Evolutionary conservation across 2,888 invertebrate genomes (phyloP).

Genomic region (Apodemia mormo): DNA sequence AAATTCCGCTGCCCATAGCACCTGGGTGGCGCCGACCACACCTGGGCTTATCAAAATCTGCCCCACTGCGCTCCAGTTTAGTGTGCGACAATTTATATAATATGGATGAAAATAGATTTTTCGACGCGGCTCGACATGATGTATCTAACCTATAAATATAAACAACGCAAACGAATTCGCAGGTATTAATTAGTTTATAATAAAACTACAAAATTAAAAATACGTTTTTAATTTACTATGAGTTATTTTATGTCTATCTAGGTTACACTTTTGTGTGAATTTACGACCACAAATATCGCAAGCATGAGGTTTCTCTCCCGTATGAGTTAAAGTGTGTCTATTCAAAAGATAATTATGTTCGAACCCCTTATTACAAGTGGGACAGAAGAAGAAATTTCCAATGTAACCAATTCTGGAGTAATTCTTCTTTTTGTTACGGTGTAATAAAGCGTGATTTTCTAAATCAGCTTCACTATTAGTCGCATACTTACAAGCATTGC

Average conservation of each 20-base stretch:
- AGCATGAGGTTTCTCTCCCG: background rate
- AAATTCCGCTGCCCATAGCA: too few relatives aligned
- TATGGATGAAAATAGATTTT: too few relatives aligned
- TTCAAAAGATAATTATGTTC: slow-evolving; percentile 3
- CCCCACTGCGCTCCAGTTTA: too few relatives aligned
- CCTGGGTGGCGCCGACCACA: too few relatives aligned
- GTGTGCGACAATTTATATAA: too few relatives aligned
- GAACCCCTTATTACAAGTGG: background rate
- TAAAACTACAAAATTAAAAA: too few relatives aligned
- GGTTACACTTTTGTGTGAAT: slow-evolving; percentile 7
- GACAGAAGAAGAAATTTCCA: background rate
- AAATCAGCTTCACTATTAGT: background rate
- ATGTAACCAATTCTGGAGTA: background rate
- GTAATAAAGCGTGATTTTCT: background rate
- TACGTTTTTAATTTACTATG: background rate
- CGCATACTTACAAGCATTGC: background rate
- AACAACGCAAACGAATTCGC: too few relatives aligned
- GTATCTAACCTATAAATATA: too few relatives aligned
- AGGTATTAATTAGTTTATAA: too few relatives aligned
- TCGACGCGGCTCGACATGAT: too few relatives aligned
- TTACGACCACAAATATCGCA: background rate
- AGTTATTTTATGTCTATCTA: slow-evolving; percentile 8
- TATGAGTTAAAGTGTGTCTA: background rate
- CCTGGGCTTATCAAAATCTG: too few relatives aligned
- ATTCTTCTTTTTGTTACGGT: background rate